These are phyloP conservation scores for Hydractinia symbiolongicarpus DNA, from an alignment of 30 jellyfish, hydroid and myxozoan species.

Conservation along the genomic window DNA sequence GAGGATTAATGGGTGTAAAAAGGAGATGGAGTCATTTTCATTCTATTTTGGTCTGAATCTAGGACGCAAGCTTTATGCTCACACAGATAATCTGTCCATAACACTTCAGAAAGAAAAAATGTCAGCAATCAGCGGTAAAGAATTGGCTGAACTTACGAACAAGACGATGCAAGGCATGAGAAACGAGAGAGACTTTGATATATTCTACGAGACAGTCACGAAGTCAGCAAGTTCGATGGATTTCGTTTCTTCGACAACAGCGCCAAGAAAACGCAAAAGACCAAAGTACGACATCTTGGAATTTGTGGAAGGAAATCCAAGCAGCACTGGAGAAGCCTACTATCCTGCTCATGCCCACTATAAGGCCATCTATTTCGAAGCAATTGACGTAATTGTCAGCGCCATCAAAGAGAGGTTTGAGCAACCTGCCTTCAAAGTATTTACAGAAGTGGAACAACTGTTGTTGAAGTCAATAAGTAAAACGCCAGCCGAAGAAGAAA, in stretches of 20 bases:
- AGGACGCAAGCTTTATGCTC: no score
- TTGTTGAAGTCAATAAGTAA: constrained; percentile 6
- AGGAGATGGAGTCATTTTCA: no score
- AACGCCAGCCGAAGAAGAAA: constrained; percentile 5
- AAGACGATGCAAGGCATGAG: no score
- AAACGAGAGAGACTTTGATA: no score
- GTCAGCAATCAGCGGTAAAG: no score
- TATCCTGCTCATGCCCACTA: constrained; percentile 27
- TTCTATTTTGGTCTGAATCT: no score
- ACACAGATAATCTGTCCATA: no score
- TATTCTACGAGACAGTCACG: no score
- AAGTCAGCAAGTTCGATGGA: constrained; percentile 10
- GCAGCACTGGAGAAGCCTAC: constrained; percentile 21
- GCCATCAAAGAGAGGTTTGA: constrained; percentile 25
- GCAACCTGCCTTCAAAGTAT: constrained; percentile 28
- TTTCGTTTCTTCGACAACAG: neutral
- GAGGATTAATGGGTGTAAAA: no score
- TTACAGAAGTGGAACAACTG: constrained; percentile 14
- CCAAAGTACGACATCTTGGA: neutral
- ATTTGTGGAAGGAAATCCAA: constrained; percentile 1
- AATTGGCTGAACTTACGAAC: no score
- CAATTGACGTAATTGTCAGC: constrained; percentile 10
- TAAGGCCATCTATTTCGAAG: constrained; percentile 26
- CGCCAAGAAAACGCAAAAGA: constrained; percentile 13
- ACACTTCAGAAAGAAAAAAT: no score